Evolutionary conservation across 2,797 vertebrate species (phyloP).

Genomic region (Zalophus californianus): DNA sequence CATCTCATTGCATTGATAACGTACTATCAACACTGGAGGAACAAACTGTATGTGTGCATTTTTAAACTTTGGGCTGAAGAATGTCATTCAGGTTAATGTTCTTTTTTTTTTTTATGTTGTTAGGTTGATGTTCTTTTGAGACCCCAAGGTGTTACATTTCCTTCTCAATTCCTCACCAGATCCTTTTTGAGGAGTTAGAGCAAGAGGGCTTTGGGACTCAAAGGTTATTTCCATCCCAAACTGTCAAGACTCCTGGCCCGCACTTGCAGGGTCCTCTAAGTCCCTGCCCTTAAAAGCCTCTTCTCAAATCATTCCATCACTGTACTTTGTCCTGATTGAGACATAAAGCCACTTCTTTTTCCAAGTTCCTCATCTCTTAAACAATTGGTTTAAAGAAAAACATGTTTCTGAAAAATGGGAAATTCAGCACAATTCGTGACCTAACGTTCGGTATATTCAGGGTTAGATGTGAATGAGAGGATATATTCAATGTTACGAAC

Average conservation of each 20-base stretch:
- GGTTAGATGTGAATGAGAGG: not conserved
- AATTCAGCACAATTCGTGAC: slow-evolving; percentile 23
- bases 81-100: slow-evolving; percentile 46
- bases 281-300: not conserved
- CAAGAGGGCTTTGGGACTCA: not conserved
- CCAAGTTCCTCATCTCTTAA: slow-evolving; percentile 6
- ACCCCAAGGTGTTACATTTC: not conserved
- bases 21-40: slow-evolving; percentile 57
- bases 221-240: slow-evolving; percentile 49
- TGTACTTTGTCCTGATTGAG: not conserved
- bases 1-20: slow-evolving; percentile 62
- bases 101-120: not conserved
- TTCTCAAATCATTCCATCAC: slow-evolving; percentile 8
- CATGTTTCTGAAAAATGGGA: not conserved
- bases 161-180: not conserved
- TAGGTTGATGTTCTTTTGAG: slow-evolving; percentile 46
- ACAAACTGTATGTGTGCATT: slow-evolving; percentile 25
- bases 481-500: not conserved
- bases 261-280: not conserved
- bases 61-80: slow-evolving; percentile 40
- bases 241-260: not conserved
- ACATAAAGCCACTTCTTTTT: not conserved
- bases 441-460: not conserved
- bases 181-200: not conserved
- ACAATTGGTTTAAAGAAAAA: slow-evolving; percentile 49